Evolutionary conservation across 2,888 invertebrate species (phyloP), one percentile per base, ranked within the genome.

Genomic region (Mylabris sibirica): DNA sequence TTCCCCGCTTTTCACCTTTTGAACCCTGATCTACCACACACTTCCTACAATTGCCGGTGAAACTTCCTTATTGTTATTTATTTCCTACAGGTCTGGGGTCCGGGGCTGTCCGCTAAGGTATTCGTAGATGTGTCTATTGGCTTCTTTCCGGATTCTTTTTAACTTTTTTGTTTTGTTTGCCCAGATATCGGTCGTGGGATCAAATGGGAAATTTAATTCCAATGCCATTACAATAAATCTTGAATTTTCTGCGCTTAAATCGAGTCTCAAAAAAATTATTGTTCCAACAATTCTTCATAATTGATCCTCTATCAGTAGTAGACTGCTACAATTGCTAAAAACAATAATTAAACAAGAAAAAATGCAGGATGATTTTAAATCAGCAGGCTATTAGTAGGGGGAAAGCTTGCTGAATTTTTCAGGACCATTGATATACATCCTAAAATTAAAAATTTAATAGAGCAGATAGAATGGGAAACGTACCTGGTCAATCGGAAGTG

Each of bases 21-120:
- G 75, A 78, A 77, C 80, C 79, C 76, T 75, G 76, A 75, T 75
- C 77, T 76, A 75, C 76, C 78, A 77, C 76, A 74, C 72, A 67
- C 66, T 73, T 72, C 66, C 72, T 76, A 73, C 76, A 73, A 70
- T 75, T 74, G 72, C 66, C 60, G 66, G 65, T 63, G 72, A 74
- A 72, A 72, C 73, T 75, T 77, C 76, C 77, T 74, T 69, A 75
- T 77, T 77, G 72, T 75, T 74, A 76, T 77, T 77, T 77, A 77
- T 77, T 78, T 78, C 78, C 78, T 77, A 57, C 60, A 20, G 49
- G 49, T 49, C 26, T 34, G 26, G 60, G 34, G 22, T 22, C 30
- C 6, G 14, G 14, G 12, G 44, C 12, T n/a, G 38, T 26, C 11
- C 12, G 17, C n/a, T 20, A 49, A 49, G 20, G 49, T 49, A 20